Percentiles rank a stretch among this genome's conserved stretches.
phyloP scores from a whole-genome alignment of 2,113 vertebrate genomes.

The Agelaius phoeniceus region DNA sequence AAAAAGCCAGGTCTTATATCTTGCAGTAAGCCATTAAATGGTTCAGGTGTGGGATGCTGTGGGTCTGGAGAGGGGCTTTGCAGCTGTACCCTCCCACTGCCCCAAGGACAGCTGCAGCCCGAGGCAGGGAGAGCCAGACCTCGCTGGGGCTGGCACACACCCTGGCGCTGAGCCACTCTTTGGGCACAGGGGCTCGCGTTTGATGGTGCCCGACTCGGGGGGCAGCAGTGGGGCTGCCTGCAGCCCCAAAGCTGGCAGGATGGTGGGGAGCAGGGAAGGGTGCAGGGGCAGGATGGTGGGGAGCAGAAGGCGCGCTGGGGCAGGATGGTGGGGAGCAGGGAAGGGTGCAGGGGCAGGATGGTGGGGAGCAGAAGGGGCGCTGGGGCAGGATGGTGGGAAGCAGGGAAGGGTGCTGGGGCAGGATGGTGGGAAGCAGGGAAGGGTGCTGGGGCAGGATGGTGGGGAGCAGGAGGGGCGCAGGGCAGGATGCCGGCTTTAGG shows the following conservation, averaged over 20 bases:
- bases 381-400: rapidly evolving
- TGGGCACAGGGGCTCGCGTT: not conserved
- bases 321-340: no score
- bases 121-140: rapidly evolving
- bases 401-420: rapidly evolving
- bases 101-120: not conserved
- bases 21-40: rapidly evolving
- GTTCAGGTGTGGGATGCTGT: not conserved
- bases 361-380: rapidly evolving
- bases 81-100: rapidly evolving
- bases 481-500: no score
- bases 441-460: no score
- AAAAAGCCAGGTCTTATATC: not conserved
- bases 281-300: rapidly evolving
- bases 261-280: no score
- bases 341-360: not conserved
- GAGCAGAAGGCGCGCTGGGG: rapidly evolving
- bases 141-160: not conserved
- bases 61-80: not conserved
- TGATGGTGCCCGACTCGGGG: rapidly evolving
- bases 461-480: rapidly evolving
- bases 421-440: no score
- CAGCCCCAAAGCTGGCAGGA: not conserved
- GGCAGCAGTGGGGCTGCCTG: not conserved
- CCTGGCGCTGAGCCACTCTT: rapidly evolving